A percentile compares a stretch with the other conserved stretches of the same genome.
These are phyloP conservation scores for Allobates femoralis DNA, from an alignment of 2,797 vertebrate genomes.

Conservation along the genomic window DNA sequence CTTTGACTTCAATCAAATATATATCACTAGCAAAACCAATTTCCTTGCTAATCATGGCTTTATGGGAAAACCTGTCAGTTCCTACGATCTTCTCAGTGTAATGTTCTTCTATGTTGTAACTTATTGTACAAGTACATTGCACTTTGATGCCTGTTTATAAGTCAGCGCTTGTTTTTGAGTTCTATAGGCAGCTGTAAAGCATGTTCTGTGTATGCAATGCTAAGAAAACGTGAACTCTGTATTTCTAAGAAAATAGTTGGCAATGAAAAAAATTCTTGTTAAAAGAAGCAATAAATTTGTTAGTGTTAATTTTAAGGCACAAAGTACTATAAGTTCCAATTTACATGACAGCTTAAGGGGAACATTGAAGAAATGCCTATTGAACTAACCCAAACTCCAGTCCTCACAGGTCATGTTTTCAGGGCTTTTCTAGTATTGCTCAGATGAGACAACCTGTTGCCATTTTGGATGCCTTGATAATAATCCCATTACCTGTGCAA, in stretches of 20 bases:
- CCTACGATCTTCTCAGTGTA: background rate
- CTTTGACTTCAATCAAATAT: too few species aligned
- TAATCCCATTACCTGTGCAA: too few species aligned
- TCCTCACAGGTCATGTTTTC: too few species aligned
- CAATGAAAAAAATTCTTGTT: background rate
- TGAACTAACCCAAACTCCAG: too few species aligned
- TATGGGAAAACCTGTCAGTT: background rate
- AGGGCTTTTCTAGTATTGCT: too few species aligned
- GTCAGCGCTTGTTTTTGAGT: background rate
- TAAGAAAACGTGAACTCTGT: background rate
- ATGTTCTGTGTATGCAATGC: background rate
- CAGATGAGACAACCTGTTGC: too few species aligned
- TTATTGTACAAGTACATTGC: slow-evolving; percentile 1
- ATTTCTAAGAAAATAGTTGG: background rate
- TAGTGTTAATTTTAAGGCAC: background rate
- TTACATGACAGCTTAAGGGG: background rate
- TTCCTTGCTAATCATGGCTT: background rate
- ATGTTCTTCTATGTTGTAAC: background rate
- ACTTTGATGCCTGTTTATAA: slow-evolving; percentile 23
- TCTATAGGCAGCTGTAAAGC: background rate
- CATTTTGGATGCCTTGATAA: too few species aligned
- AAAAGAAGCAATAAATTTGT: background rate
- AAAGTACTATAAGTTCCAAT: background rate
- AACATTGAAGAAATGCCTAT: background rate
- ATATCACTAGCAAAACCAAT: too few species aligned